phyloP scores from a whole-genome alignment of 2,888 invertebrate species.

The Coenonympha arcania region DNA sequence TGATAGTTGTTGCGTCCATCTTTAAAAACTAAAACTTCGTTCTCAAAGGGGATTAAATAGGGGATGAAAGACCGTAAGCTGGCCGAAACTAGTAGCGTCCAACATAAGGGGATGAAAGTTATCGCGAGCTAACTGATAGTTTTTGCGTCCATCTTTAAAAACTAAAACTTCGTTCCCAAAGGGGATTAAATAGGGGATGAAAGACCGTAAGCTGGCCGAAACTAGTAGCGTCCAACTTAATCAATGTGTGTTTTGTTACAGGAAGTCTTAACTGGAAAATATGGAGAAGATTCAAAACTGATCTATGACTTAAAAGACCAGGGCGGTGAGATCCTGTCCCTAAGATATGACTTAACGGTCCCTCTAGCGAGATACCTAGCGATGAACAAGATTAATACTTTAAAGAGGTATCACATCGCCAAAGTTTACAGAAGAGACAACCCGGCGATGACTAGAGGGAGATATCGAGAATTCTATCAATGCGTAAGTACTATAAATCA shows the following conservation, averaged over 20 bases:
- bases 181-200: too few relatives aligned
- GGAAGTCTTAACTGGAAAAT: constrained; percentile 98
- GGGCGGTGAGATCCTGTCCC: constrained; percentile 96
- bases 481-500: constrained; percentile 91
- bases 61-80: too few relatives aligned
- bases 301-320: constrained; percentile 99
- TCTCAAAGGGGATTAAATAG: too few relatives aligned
- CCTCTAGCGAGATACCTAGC: constrained; percentile 98
- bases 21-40: too few relatives aligned
- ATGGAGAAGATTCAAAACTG: constrained; percentile 99
- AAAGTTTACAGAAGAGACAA: constrained; percentile 99
- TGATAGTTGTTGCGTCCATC: too few relatives aligned
- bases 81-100: too few relatives aligned
- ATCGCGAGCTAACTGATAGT: too few relatives aligned
- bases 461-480: constrained; percentile 99
- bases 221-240: too few relatives aligned
- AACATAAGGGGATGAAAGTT: too few relatives aligned
- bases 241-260: constrained; percentile 49
- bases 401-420: constrained; percentile 98
- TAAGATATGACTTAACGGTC: constrained; percentile 98
- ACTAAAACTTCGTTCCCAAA: too few relatives aligned
- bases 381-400: constrained; percentile 94
- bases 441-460: constrained; percentile 95
- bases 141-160: too few relatives aligned
- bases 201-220: too few relatives aligned